Percentiles rank a stretch among this genome's conserved stretches.
Evolutionary conservation across 2,888 invertebrate genomes (phyloP).

Genomic region (Rutpela maculata): DNA sequence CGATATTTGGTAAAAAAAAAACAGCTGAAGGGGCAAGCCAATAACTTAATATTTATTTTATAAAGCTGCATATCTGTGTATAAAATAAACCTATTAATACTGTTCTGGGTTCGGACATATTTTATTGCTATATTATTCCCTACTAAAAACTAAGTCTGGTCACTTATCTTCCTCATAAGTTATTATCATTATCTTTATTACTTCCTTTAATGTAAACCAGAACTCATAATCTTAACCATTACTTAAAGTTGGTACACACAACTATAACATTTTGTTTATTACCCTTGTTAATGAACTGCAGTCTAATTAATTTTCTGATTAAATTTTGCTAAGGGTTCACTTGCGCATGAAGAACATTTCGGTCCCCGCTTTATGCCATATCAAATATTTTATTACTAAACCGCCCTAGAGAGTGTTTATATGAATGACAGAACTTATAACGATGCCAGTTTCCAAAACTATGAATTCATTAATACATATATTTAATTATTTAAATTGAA

Average conservation of each 20-base stretch:
- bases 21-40: too few species aligned
- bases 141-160: slow-evolving; percentile 28
- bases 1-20: too few species aligned
- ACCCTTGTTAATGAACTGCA: slow-evolving; percentile 33
- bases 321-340: slow-evolving; percentile 29
- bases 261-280: slow-evolving; percentile 34
- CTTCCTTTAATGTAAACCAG: slow-evolving; percentile 56
- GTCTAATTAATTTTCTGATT: slow-evolving; percentile 38
- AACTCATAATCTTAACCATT: slow-evolving; percentile 48
- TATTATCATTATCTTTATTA: slow-evolving; percentile 51
- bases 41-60: too few species aligned
- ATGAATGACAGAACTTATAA: too few species aligned
- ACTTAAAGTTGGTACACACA: slow-evolving; percentile 40
- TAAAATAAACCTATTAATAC: too few species aligned
- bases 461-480: too few species aligned
- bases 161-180: slow-evolving; percentile 43
- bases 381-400: slow-evolving; percentile 24
- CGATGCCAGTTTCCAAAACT: too few species aligned
- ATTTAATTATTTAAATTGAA: too few species aligned
- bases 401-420: neutral
- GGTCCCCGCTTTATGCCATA: neutral
- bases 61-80: too few species aligned
- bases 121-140: slow-evolving; percentile 13
- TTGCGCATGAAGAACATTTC: slow-evolving; percentile 13
- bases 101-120: neutral